A percentile compares a stretch with the other conserved stretches of the same genome.
Conservation (phyloP, 1,140 invertebrate genomes). For the Plectus sambesii region DNA sequence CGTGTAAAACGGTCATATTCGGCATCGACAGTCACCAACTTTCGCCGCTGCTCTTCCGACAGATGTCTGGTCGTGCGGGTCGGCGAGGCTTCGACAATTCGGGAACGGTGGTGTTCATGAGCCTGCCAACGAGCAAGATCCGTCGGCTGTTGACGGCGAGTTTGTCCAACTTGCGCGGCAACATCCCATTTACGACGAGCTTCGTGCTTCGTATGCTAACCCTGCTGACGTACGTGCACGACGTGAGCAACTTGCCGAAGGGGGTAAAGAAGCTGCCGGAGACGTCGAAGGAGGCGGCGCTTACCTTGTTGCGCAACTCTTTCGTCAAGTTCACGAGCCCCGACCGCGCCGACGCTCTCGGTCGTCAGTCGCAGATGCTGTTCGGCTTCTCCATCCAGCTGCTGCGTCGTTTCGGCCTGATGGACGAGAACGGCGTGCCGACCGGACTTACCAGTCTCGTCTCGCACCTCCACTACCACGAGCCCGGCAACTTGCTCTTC, state of each 20-base stretch:
- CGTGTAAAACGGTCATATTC: slow-evolving; percentile 44
- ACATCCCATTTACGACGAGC: slow-evolving; percentile 39
- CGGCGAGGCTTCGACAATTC: slow-evolving; percentile 44
- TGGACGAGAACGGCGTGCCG: slow-evolving; percentile 30
- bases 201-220: slow-evolving; percentile 38
- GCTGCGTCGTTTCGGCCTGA: slow-evolving; percentile 33
- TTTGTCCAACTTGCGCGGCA: slow-evolving; percentile 41
- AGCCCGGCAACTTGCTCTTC: slow-evolving; percentile 42
- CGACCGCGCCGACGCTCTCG: slow-evolving; percentile 16
- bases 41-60: slow-evolving; percentile 43
- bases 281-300: slow-evolving; percentile 24
- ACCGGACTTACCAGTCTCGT: slow-evolving; percentile 39
- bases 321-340: slow-evolving; percentile 32
- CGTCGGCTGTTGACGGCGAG: slow-evolving; percentile 41
- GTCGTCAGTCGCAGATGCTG: slow-evolving; percentile 27
- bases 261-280: slow-evolving; percentile 6
- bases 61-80: slow-evolving; percentile 44
- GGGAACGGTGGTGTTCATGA: slow-evolving; percentile 43
- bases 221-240: slow-evolving; percentile 14
- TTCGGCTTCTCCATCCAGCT: slow-evolving; percentile 40
- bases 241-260: slow-evolving; percentile 8
- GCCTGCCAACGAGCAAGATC: slow-evolving; percentile 44
- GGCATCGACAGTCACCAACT: slow-evolving; percentile 41
- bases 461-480: slow-evolving; percentile 26
- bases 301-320: slow-evolving; percentile 34